Base-by-base conservation (phyloP, 2,888 invertebrate genomes). In the Dyspetes luteomarginatus region DNA sequence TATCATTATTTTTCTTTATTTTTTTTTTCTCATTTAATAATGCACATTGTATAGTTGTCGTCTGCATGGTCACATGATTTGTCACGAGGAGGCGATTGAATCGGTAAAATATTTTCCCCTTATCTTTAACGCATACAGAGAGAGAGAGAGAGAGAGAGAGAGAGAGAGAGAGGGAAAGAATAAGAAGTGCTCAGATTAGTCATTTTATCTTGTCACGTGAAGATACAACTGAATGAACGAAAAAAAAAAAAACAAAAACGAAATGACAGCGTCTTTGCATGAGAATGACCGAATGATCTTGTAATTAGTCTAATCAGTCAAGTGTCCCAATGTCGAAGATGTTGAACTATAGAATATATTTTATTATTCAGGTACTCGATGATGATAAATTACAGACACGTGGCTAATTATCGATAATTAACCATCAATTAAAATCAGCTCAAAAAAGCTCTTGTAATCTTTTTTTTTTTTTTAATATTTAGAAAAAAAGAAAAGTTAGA, bases 31-130 rank as follows among this genome's bases (percentile, higher is more conserved):
- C 60, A 17, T 43, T 19, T 3, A 24, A 36, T 1, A 28, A 65
- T 50, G 50, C 28, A 71, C 30, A 22, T 41, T 55, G 12, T 9
- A 24, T 4, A 24, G 36, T 19, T 26, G 24, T 71, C 45, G 48
- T 65, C 0, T 17, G 7, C 17, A 17, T 19, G n/a, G 22, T 64
- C 79, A 50, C 56, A 43, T 43, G 79, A 41, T 3, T 17, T 2
- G 58, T 71, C 65, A 60, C 75, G 75, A 45, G 58, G n/a, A 24
- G 28, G 41, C 28, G 48, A 17, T 65, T 30, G 22, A 45, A 75
- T 69, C 65, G 24, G 19, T 30, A 24, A 69, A 55, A 41, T 62
- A 69, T 64, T 71, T 56, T 9, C 28, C 69, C 28, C 45, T 71
- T 71, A 71, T 77, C 77, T 15, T 15, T 5, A 4, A 17, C 26